A percentile compares a stretch with the other conserved stretches of the same genome.
These are phyloP conservation scores for Paratilapia polleni DNA, from an alignment of 2,113 vertebrate species.

Conservation along the genomic window DNA sequence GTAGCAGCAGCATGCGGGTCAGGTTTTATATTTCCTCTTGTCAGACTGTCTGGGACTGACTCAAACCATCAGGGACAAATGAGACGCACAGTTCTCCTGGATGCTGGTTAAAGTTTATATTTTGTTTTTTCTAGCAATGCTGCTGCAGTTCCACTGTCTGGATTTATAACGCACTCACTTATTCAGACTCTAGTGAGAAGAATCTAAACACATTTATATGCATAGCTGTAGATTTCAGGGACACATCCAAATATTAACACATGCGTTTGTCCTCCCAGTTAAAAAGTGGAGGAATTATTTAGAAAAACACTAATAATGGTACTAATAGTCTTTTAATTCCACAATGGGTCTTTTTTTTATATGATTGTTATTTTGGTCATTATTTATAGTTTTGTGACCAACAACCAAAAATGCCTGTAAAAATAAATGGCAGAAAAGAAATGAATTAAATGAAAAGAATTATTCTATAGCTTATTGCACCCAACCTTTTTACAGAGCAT, in stretches of 20 bases:
- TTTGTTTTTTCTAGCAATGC: neutral
- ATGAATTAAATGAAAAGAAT: neutral
- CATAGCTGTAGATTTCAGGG: neutral
- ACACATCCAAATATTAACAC: neutral
- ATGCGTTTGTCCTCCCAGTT: neutral
- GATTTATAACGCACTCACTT: neutral
- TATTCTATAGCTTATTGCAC: accelerated
- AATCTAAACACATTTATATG: neutral
- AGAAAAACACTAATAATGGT: neutral
- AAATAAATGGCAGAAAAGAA: neutral
- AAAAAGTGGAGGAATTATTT: neutral
- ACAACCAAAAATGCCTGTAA: neutral
- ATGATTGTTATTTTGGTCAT: neutral
- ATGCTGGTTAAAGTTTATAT: neutral
- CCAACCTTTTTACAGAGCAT: no score
- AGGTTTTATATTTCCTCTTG: neutral
- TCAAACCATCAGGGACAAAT: neutral
- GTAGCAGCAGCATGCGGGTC: neutral
- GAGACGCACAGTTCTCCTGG: neutral
- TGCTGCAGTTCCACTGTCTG: conserved; percentile 17
- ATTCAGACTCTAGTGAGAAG: conserved; percentile 6
- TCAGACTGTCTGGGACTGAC: neutral
- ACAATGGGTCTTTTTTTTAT: neutral
- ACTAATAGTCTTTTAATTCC: neutral
- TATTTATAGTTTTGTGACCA: neutral